These are phyloP conservation scores for Lepus europaeus DNA, from an alignment of 2,113 vertebrate genomes.

Conservation along the genomic window DNA sequence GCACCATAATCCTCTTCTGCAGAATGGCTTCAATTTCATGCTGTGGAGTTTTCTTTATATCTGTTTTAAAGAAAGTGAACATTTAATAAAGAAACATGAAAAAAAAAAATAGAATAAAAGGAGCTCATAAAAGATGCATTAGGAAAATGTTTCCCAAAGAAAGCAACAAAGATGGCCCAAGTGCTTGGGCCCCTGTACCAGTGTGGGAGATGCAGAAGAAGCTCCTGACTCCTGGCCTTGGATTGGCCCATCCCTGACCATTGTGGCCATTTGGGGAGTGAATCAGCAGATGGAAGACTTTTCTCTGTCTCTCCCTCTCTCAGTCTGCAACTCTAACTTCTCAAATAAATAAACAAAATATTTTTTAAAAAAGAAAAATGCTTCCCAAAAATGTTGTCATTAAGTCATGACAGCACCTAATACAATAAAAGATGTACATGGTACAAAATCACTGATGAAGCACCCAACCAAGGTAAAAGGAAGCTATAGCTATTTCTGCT, in stretches of 20 bases:
- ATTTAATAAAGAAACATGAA: background rate
- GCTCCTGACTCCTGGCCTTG: too few species aligned
- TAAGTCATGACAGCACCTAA: background rate
- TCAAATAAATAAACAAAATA: too few species aligned
- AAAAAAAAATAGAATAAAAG: background rate
- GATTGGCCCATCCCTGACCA: too few species aligned
- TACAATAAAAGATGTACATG: background rate
- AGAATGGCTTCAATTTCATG: conserved; percentile 91
- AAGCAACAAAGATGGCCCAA: too few species aligned
- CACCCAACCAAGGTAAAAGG: background rate
- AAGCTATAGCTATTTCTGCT: background rate
- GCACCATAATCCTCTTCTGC: conserved; percentile 93
- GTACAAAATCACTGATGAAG: background rate
- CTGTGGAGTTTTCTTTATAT: conserved; percentile 78
- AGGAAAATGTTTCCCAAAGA: background rate
- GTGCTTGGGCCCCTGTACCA: too few species aligned
- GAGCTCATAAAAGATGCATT: background rate
- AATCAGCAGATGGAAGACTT: too few species aligned
- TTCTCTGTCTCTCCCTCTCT: too few species aligned
- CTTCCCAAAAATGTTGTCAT: background rate
- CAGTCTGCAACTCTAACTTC: too few species aligned
- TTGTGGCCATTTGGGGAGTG: too few species aligned
- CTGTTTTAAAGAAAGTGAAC: conserved; percentile 67
- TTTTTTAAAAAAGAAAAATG: background rate
- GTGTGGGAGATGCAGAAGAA: too few species aligned